Evolutionary conservation across 2,113 vertebrate species (phyloP).

Genomic region (Spermophilus dauricus): DNA sequence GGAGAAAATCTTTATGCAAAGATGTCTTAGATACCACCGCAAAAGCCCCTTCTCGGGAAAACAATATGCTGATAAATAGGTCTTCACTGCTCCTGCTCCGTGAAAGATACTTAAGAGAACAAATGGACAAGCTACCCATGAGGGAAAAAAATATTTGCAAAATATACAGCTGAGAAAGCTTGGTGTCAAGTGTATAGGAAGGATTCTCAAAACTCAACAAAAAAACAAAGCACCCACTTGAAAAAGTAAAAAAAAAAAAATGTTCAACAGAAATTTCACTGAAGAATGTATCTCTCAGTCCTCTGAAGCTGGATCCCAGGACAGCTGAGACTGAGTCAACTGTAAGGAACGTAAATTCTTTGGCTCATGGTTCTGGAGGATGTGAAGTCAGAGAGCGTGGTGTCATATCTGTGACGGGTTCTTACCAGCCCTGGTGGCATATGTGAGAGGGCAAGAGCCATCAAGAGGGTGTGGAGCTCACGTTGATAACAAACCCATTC

Average conservation of each 20-base stretch:
- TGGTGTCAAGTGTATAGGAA: neutral
- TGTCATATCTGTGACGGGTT: neutral
- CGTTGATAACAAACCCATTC: neutral
- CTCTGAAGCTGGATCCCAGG: too few species aligned
- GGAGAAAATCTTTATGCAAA: constrained; percentile 3
- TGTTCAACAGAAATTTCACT: neutral
- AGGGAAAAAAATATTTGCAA: neutral
- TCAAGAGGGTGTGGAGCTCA: neutral
- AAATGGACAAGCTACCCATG: neutral
- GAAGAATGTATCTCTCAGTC: neutral
- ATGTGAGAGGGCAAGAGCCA: neutral
- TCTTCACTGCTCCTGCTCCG: neutral
- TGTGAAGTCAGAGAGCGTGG: neutral
- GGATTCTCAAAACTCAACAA: neutral
- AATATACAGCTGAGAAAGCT: neutral
- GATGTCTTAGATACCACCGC: neutral
- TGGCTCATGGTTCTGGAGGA: too few species aligned
- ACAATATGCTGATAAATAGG: neutral
- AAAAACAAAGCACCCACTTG: neutral
- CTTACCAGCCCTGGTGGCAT: neutral
- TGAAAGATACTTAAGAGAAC: neutral
- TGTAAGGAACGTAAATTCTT: neutral
- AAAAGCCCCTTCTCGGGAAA: neutral
- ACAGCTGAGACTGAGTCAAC: neutral
- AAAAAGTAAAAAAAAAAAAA: neutral